A percentile compares a stretch with the other conserved stretches of the same genome.
Evolutionary conservation across 2,888 invertebrate species (phyloP).

Genomic region (Phlogophora meticulosa): DNA sequence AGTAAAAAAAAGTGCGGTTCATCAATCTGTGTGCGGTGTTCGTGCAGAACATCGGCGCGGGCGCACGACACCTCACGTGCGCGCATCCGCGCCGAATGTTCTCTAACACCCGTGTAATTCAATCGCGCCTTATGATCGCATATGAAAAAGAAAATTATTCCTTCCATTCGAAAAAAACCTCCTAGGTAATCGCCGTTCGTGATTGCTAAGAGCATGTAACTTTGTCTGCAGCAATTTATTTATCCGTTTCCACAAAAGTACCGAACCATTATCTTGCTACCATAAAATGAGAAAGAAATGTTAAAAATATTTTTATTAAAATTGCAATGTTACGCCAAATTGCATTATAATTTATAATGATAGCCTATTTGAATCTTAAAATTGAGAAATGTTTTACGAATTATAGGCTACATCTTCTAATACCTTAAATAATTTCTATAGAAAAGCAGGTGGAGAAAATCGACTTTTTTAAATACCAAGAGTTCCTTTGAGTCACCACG

Average conservation of each 20-base stretch:
- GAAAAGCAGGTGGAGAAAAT: slow-evolving; percentile 44
- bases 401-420: slow-evolving; percentile 19
- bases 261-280: slow-evolving; percentile 52
- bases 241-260: slow-evolving; percentile 57
- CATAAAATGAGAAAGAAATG: slow-evolving; percentile 46
- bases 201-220: slow-evolving; percentile 64
- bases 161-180: slow-evolving; percentile 65
- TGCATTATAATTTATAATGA: slow-evolving; percentile 37
- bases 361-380: slow-evolving; percentile 12
- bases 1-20: slow-evolving; percentile 60
- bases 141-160: slow-evolving; percentile 69
- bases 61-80: slow-evolving; percentile 71
- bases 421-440: slow-evolving; percentile 16
- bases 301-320: slow-evolving; percentile 32
- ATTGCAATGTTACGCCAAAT: slow-evolving; percentile 53
- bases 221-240: slow-evolving; percentile 62
- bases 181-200: slow-evolving; percentile 64
- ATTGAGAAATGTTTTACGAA: slow-evolving; percentile 31
- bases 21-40: slow-evolving; percentile 70
- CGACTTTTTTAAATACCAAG: slow-evolving; percentile 34
- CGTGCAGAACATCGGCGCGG: slow-evolving; percentile 55
- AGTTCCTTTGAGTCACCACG: slow-evolving; percentile 34
- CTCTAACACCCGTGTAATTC: slow-evolving; percentile 83
- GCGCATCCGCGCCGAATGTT: slow-evolving; percentile 75
- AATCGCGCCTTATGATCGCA: slow-evolving; percentile 70